Percentiles rank a stretch among this genome's conserved stretches.
phyloP scores from a whole-genome alignment of 2,797 vertebrate genomes.

The Gila robusta region DNA sequence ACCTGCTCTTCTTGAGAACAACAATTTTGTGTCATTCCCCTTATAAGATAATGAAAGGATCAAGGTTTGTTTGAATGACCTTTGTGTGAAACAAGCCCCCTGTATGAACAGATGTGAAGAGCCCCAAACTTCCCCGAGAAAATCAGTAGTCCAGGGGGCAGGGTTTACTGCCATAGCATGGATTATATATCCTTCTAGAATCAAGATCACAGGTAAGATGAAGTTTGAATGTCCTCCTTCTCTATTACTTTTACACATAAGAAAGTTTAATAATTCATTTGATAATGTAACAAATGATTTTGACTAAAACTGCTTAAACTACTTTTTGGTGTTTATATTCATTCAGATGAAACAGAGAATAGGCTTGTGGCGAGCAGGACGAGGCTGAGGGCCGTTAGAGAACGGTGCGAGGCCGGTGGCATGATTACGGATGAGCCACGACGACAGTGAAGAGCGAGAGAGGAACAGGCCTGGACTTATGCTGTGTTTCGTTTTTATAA shows the following conservation, averaged over 20 bases:
- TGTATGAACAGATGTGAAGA: conserved; percentile 30
- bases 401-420: too few relatives aligned
- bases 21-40: neutral
- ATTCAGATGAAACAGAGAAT: neutral
- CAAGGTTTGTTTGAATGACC: conserved; percentile 18
- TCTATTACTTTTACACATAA: neutral
- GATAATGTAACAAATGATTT: neutral
- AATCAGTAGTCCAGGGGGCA: neutral
- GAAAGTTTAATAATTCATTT: neutral
- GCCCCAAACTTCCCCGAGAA: neutral
- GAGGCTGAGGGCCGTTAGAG: too few relatives aligned
- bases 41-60: neutral
- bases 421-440: too few relatives aligned
- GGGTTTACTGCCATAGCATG: neutral
- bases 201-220: neutral
- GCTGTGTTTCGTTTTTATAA: too few relatives aligned
- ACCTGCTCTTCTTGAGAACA: neutral
- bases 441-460: too few relatives aligned
- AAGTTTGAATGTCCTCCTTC: neutral
- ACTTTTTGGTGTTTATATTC: neutral
- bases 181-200: neutral
- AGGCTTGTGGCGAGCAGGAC: too few relatives aligned
- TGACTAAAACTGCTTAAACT: neutral
- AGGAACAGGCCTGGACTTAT: too few relatives aligned
- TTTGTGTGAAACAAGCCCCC: neutral